Evolutionary conservation across 1,140 invertebrate genomes (phyloP).

Genomic region (Phymorhynchus buccinoides): DNA sequence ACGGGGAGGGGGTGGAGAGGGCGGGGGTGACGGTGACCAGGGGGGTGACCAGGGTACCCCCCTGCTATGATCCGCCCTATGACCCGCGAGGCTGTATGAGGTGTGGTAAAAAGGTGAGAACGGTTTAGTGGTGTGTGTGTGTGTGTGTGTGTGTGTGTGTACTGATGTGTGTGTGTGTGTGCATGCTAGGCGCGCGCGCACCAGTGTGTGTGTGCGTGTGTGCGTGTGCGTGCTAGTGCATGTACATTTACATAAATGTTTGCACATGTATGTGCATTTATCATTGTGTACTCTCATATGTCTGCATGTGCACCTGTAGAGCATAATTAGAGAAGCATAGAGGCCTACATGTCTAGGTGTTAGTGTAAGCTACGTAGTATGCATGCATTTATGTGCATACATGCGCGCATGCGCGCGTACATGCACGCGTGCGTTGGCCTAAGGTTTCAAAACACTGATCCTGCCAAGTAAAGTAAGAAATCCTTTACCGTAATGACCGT

Average conservation of each 20-base stretch:
- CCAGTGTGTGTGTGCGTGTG: background rate
- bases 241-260: background rate
- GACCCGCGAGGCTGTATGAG: conserved; percentile 4
- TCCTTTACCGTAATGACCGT: too few relatives aligned
- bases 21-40: background rate
- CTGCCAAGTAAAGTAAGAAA: too few relatives aligned
- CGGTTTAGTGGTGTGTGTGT: too few relatives aligned
- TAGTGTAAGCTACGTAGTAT: too few relatives aligned
- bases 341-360: too few relatives aligned
- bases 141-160: too few relatives aligned
- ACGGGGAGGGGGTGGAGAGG: background rate
- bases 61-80: background rate
- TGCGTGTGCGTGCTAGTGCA: background rate
- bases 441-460: too few relatives aligned
- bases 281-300: background rate
- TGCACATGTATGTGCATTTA: background rate
- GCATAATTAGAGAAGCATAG: too few relatives aligned
- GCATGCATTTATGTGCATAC: background rate
- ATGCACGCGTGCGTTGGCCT: background rate
- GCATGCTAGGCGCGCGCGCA: background rate
- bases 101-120: conserved; percentile 23
- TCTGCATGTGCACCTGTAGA: background rate
- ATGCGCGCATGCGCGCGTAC: background rate
- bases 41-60: background rate
- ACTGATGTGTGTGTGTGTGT: too few relatives aligned